Conservation (phyloP, 2,113 vertebrate species). For the Prochilodus magdalenae region DNA sequence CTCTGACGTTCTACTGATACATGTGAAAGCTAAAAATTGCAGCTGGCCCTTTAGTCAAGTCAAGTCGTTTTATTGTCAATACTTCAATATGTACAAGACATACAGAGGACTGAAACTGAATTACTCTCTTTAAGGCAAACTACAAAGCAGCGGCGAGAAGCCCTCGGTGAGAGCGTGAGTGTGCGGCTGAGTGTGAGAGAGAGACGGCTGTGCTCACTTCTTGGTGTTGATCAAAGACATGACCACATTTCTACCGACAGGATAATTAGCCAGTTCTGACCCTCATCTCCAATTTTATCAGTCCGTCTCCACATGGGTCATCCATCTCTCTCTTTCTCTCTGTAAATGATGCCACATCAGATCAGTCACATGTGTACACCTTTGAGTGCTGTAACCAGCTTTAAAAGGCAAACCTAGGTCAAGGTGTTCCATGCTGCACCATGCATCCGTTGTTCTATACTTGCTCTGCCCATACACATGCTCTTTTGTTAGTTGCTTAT, state of each 20-base stretch:
- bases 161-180: slow-evolving; percentile 25
- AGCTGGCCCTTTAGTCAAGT: no score
- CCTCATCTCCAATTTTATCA: not conserved
- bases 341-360: not conserved
- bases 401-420: not conserved
- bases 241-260: slow-evolving; percentile 43
- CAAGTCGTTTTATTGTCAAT: no score
- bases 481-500: no score
- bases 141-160: slow-evolving; percentile 6
- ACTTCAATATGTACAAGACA: no score
- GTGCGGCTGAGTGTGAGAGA: slow-evolving; percentile 23
- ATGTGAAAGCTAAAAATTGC: not conserved
- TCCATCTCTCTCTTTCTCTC: not conserved
- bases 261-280: slow-evolving; percentile 43
- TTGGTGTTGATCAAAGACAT: slow-evolving; percentile 40
- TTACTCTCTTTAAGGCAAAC: not conserved
- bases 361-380: not conserved
- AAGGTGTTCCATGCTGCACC: not conserved
- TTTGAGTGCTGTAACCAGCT: not conserved
- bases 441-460: not conserved
- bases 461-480: not conserved
- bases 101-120: no score
- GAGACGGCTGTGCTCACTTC: not conserved
- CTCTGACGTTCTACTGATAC: not conserved
- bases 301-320: not conserved